Evolutionary conservation across 2,888 invertebrate genomes (phyloP), one percentile per base, ranked within the genome.

Genomic region (Reticulitermes lucifugus): DNA sequence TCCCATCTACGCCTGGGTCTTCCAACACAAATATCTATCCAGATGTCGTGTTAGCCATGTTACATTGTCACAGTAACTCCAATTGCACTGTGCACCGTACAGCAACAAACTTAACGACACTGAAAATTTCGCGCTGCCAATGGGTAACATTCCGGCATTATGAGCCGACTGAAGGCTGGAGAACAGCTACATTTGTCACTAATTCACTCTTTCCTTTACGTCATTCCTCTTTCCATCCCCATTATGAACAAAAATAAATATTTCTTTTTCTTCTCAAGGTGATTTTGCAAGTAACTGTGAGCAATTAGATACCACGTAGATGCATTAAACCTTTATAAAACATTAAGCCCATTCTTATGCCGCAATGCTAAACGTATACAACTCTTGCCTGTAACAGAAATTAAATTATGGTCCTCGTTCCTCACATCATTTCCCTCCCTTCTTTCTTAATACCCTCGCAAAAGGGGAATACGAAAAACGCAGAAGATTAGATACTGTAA

Each of bases 231-330:
- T 14, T 65, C n/a, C 65, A 65, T 6, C 25, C 55, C 55, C 14
- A 14, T 18, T 18, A 55, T 18, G 18, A 14, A 55, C 55, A 12
- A 51, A 2, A 51, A 2, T 51, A 14, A 51, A 12, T 14, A 51
- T 51, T 9, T 60, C 18, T 60, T 60, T 18, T 60, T 90, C 90
- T 90, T 91, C 91, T 90, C 90, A 91, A 91, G 91, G 91, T 91
- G 91, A 91, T 91, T 91, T 91, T 90, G 91, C 91, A 91, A 91
- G 91, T 91, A 91, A 91, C 91, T 91, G 91, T 90, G 90, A 90
- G 91, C 91, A 91, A 91, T 91, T 91, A 91, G 90, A 90, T 89
- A 35, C 35, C 35, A 35, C 35, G 35, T 4, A 91, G 65, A 25
- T 12, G 65, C 65, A 65, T 65, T 65, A 65, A 65, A 65, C 91